Percentiles rank a stretch among this genome's conserved stretches.
These are phyloP conservation scores for Baryphthengus martii DNA, from an alignment of 2,113 vertebrate genomes.

Conservation along the genomic window DNA sequence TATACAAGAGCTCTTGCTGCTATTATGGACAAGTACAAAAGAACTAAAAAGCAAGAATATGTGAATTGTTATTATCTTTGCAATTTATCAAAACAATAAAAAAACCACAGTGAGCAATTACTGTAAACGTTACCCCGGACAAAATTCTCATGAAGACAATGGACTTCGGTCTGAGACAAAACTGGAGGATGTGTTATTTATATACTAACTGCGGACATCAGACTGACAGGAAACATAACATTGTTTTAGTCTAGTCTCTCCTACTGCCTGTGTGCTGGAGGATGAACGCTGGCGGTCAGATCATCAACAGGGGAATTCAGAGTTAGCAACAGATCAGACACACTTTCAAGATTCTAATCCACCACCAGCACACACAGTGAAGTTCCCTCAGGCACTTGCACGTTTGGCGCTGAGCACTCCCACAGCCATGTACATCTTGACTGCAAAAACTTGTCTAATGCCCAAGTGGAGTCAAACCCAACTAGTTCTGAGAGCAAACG, in stretches of 20 bases:
- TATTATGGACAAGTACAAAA: background rate
- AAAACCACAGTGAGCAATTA: background rate
- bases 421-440: accelerated
- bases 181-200: background rate
- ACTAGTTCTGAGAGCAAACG: background rate
- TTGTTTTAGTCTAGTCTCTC: background rate
- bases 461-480: background rate
- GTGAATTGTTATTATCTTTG: background rate
- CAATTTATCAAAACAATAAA: background rate
- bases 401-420: background rate
- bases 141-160: background rate
- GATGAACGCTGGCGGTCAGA: background rate
- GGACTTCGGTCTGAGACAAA: background rate
- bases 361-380: background rate
- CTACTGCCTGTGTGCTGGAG: background rate
- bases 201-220: background rate
- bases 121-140: background rate
- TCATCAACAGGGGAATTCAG: background rate
- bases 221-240: background rate
- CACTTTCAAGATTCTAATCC: no score
- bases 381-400: background rate
- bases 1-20: background rate
- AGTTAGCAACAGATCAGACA: background rate
- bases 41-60: background rate
- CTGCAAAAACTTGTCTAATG: background rate